These are phyloP conservation scores for human DNA, from an alignment of 2,113 vertebrate species.

Conservation along the genomic window GRCh38 chr12:88932001-88932500, in stretches of 20 bases:
- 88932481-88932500: background rate
- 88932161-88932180: background rate
- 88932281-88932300: background rate
- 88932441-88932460: slow-evolving; percentile 64
- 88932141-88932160: background rate
- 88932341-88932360: slow-evolving; percentile 42
- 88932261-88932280: slow-evolving; percentile 35
- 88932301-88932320: slow-evolving; percentile 38
- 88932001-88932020: background rate
- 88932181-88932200: background rate
- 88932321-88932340: slow-evolving; percentile 47
- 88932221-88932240: background rate
- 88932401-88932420: background rate
- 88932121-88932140: background rate
- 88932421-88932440: slow-evolving; percentile 50
- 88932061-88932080: background rate
- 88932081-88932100: background rate
- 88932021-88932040: slow-evolving; percentile 31
- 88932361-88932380: background rate
- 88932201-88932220: background rate
- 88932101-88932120: background rate
- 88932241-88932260: slow-evolving; percentile 45
- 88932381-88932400: background rate
- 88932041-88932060: background rate
- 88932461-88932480: slow-evolving; percentile 65